Base-by-base conservation (phyloP, 1,140 invertebrate genomes). In the Harpegnathos saltator region DNA sequence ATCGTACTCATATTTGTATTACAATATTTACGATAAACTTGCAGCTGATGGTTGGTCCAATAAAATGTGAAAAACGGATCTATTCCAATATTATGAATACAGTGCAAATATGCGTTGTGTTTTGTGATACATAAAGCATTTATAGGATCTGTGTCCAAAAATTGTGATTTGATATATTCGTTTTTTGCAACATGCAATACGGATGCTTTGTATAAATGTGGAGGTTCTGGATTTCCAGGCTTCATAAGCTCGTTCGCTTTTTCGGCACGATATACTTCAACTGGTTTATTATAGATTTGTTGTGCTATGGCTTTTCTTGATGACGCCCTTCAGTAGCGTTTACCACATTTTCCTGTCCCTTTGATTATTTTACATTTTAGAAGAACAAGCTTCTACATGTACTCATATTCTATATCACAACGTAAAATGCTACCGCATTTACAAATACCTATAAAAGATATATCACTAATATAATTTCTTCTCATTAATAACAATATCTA, bases 261-360 rank as follows among this genome's bases (percentile, higher is more conserved):
- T 3, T 71, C 26, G 0, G 68, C 24, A 22, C 50, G 68, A 33
- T 71, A 56, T 22, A 71, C 50, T 5, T 69, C 24, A 12, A 71
- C 5, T 5, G 26, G n/a, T 71, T 71, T 71, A 19, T 1, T 44
- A 33, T 15, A 1, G 29, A 71, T 33, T 19, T 71, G 0, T 71
- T 56, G 1, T 52, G 3, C 68, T 15, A 33, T 14, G 4, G 12
- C 19, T 12, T 1, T 56, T 71, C 50, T 71, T 7, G 7, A 54
- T 3, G 50, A 50, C 15, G 14, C 3, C 14, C 66, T 69, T 12
- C 52, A 19, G 29, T 54, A 69, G 3, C 48, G 48, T n/a, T 52
- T 71, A 33, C 50, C 1, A 19, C 68, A 71, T 71, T 71, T 54
- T 33, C 68, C 68, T 7, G 68, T 33, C 1, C 68, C 68, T 54